Percentiles rank a stretch among this genome's conserved stretches.
Evolutionary conservation across 2,888 invertebrate species (phyloP).

Genomic region (Nesidiocoris tenuis): DNA sequence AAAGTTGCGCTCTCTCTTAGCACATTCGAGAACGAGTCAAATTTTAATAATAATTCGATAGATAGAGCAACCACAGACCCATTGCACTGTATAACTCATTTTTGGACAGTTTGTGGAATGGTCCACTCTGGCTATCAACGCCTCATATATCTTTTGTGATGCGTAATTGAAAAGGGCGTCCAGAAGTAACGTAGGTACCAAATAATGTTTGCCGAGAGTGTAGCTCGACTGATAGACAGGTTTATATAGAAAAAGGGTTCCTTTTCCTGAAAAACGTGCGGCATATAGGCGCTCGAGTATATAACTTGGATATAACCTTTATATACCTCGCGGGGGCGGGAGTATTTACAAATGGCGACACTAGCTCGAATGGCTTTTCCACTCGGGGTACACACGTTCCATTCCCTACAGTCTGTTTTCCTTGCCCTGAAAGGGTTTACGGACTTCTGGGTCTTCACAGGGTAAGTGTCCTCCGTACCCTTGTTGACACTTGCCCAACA

Average conservation of each 20-base stretch:
- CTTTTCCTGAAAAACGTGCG: background rate
- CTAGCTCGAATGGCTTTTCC: background rate
- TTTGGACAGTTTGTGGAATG: no score
- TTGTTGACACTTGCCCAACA: slow-evolving; percentile 47
- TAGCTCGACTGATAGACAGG: slow-evolving; percentile 14
- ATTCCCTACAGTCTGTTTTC: background rate
- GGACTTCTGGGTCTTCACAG: background rate
- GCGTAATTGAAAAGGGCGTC: background rate
- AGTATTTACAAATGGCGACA: slow-evolving; percentile 21
- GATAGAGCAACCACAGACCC: no score
- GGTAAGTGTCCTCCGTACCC: slow-evolving; percentile 28
- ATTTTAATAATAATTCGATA: no score
- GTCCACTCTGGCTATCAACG: no score
- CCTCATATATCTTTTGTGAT: no score
- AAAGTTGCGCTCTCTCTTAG: no score
- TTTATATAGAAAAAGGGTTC: slow-evolving; percentile 20
- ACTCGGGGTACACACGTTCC: slow-evolving; percentile 21
- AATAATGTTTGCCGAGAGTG: slow-evolving; percentile 27
- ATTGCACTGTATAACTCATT: no score
- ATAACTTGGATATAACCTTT: slow-evolving; percentile 1
- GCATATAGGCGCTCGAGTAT: slow-evolving; percentile 3
- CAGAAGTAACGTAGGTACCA: background rate
- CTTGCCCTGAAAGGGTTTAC: background rate
- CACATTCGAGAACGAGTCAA: no score
- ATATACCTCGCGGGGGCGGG: background rate